Conservation (phyloP, 2,888 invertebrate genomes). For the Penaeus monodon region DNA sequence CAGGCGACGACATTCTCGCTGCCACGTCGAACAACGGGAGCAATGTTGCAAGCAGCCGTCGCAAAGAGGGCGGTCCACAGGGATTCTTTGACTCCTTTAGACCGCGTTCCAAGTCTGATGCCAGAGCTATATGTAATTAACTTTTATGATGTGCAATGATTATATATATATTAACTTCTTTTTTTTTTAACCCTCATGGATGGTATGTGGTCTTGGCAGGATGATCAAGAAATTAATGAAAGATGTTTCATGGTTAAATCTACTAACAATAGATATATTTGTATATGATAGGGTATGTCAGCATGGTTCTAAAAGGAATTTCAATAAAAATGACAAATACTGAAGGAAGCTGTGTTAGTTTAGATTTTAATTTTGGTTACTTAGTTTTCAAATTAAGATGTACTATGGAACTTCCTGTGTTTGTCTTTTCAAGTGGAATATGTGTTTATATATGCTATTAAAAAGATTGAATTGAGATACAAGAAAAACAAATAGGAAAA, state of each 20-base stretch:
- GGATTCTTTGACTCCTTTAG: constrained; percentile 83
- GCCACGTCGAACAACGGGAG: constrained; percentile 28
- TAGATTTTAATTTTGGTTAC: too few relatives aligned
- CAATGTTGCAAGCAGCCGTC: constrained; percentile 70
- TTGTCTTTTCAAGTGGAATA: too few relatives aligned
- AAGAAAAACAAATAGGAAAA: too few relatives aligned
- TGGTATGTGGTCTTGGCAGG: background rate
- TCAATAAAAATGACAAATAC: too few relatives aligned
- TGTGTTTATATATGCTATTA: too few relatives aligned
- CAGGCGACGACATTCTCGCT: constrained; percentile 68
- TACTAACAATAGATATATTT: constrained; percentile 6
- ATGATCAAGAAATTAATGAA: background rate
- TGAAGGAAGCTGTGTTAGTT: too few relatives aligned
- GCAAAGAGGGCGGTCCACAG: constrained; percentile 69
- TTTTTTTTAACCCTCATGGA: too few relatives aligned
- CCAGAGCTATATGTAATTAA: constrained; percentile 69
- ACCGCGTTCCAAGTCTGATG: constrained; percentile 83
- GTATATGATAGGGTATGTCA: background rate
- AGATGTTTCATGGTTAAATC: background rate
- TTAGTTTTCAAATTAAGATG: too few relatives aligned
- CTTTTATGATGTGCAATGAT: background rate
- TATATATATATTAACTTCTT: background rate
- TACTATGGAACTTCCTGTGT: too few relatives aligned
- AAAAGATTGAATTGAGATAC: too few relatives aligned
- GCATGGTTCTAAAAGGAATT: too few relatives aligned